These are phyloP conservation scores for Phycodurus eques DNA, from an alignment of 2,113 vertebrate genomes.

Conservation along the genomic window DNA sequence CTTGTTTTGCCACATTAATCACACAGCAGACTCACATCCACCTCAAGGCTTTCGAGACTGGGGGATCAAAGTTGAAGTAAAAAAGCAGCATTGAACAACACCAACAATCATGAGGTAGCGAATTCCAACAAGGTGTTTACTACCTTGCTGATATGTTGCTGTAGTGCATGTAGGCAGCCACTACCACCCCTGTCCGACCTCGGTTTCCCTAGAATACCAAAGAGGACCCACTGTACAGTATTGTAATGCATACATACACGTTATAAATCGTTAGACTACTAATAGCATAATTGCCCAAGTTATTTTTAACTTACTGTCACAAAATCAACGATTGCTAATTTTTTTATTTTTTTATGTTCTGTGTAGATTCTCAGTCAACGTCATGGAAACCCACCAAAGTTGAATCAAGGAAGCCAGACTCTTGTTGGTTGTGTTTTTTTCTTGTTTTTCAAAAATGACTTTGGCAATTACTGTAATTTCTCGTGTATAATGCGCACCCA, in stretches of 20 bases:
- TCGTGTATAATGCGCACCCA: too few species aligned
- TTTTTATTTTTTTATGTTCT: too few species aligned
- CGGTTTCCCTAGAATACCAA: constrained; percentile 81
- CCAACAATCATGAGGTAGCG: background rate
- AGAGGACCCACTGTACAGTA: background rate
- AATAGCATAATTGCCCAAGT: too few species aligned
- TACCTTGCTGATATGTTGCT: constrained; percentile 98
- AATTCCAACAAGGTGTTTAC: constrained; percentile 6
- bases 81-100: constrained; percentile 3
- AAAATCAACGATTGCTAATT: too few species aligned
- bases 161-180: constrained; percentile 97
- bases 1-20: constrained; percentile 48
- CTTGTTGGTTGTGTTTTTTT: too few species aligned
- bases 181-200: constrained; percentile 89
- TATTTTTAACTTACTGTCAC: too few species aligned
- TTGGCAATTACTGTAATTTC: too few species aligned
- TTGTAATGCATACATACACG: background rate
- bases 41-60: background rate
- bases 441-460: too few species aligned
- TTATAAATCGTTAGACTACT: background rate
- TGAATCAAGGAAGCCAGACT: too few species aligned
- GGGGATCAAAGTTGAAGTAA: background rate
- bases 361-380: too few species aligned
- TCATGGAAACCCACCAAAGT: too few species aligned
- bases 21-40: background rate